phyloP scores from a whole-genome alignment of 2,113 vertebrate species.

The Pterocles burchelli region DNA sequence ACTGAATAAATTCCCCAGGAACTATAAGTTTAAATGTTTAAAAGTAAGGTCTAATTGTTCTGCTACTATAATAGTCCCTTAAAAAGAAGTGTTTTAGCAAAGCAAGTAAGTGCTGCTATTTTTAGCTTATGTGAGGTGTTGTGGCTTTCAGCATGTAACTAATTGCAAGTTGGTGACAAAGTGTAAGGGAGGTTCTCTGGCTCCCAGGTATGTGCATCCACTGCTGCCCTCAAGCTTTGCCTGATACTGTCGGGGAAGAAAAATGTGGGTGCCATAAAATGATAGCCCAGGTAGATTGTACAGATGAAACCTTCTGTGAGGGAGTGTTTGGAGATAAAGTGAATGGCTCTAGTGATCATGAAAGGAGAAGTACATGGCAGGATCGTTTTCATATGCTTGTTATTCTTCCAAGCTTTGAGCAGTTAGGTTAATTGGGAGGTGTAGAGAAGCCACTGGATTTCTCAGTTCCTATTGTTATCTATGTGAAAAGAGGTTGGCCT shows the following conservation, averaged over 20 bases:
- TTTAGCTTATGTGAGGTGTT: neutral
- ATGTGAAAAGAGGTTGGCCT: neutral
- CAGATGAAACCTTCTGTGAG: neutral
- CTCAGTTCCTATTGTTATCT: neutral
- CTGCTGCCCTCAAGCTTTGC: neutral
- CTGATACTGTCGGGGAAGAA: neutral
- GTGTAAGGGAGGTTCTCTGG: neutral
- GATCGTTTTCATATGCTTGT: neutral
- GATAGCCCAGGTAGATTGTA: neutral
- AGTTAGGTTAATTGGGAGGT: neutral
- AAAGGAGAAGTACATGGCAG: neutral
- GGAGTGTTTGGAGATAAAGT: neutral
- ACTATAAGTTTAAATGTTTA: neutral
- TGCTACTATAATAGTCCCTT: neutral
- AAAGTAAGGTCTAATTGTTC: conserved; percentile 26
- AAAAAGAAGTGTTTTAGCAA: neutral
- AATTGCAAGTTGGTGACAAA: neutral
- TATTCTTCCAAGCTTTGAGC: neutral
- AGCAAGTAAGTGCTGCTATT: neutral
- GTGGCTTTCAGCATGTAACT: neutral
- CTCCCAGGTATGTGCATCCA: neutral
- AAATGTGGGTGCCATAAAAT: neutral
- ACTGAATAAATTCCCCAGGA: neutral
- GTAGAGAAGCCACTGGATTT: neutral
- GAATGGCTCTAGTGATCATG: neutral